Base-by-base conservation (phyloP, 2,797 vertebrate species). In the Aquila chrysaetos region DNA sequence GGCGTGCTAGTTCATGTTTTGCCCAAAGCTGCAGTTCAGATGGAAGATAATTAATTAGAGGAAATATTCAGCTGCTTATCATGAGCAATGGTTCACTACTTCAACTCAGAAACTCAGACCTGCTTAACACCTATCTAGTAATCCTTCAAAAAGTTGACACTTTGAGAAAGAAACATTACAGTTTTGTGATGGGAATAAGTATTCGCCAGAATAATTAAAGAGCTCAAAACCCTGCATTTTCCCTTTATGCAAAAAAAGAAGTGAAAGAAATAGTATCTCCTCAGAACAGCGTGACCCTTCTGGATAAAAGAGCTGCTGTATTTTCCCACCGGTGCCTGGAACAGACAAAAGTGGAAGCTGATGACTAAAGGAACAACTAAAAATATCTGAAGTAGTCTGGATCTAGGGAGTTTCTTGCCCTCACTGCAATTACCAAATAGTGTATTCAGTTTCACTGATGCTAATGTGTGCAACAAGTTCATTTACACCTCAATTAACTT, bases 321-420 rank as follows among this genome's bases (percentile, higher is more conserved):
- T 92, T 91, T 94, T 93, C 95, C 85, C 96, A 89, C 27, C 6
- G 5, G 70, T 53, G 81, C 67, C 78, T 85, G 59, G 78, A 89
- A 75, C 18, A 78, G 85, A 85, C 87, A 54, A 33, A 92, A 94
- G 95, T 79, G 81, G 95, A 92, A 95, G 75, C 56, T 75, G 81
- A 80, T 65, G 82, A 90, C 78, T 76, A 31, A 64, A 89, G 57
- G 90, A 82, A 79, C 63, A 87, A 79, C 78, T 91, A 65, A 91
- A 96, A 94, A 92, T 68, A 95, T 11, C 90, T 28, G 13, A 18
- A 81, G 85, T 6, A 65, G 60, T 53, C 85, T 81, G 92, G 65
- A 87, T 51, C 63, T 60, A 24, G 33, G 57, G 77, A 53, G 78
- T 7, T 48, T 65, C 59, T 39, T 90, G 63, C 41, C 81, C 88